Conservation (phyloP, 1,140 invertebrate genomes). For the Contarinia nasturtii region DNA sequence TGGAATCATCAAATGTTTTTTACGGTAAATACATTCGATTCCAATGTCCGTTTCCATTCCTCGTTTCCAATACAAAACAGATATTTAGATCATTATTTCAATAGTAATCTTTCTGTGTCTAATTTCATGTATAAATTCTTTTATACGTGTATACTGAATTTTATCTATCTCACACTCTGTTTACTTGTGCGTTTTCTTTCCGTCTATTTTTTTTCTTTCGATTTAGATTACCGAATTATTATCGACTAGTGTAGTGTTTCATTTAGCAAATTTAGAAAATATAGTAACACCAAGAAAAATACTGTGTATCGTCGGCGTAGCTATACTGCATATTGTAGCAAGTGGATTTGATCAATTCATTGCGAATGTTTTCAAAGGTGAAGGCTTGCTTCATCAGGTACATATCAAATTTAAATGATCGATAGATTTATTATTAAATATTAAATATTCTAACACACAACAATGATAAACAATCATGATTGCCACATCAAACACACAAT, state of each 20-base stretch:
- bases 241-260: constrained; percentile 42
- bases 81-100: too few species aligned
- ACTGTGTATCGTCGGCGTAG: constrained; percentile 42
- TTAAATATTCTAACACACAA: neutral
- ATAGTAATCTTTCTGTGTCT: too few species aligned
- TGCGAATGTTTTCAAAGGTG: constrained; percentile 44
- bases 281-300: constrained; percentile 38
- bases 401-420: constrained; percentile 17
- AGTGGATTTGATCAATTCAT: constrained; percentile 59
- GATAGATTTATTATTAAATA: constrained; percentile 5
- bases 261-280: constrained; percentile 34
- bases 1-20: constrained; percentile 62
- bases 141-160: too few species aligned
- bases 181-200: too few species aligned
- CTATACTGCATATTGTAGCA: constrained; percentile 49
- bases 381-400: constrained; percentile 44
- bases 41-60: neutral
- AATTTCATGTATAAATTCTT: too few species aligned
- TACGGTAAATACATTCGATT: constrained; percentile 24
- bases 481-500: too few species aligned
- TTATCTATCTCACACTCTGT: too few species aligned
- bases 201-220: constrained; percentile 17
- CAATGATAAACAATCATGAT: too few species aligned
- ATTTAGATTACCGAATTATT: constrained; percentile 45
- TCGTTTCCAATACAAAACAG: too few species aligned